Conservation (phyloP, 2,113 vertebrate species). For the Poeciliopsis retropinna region DNA sequence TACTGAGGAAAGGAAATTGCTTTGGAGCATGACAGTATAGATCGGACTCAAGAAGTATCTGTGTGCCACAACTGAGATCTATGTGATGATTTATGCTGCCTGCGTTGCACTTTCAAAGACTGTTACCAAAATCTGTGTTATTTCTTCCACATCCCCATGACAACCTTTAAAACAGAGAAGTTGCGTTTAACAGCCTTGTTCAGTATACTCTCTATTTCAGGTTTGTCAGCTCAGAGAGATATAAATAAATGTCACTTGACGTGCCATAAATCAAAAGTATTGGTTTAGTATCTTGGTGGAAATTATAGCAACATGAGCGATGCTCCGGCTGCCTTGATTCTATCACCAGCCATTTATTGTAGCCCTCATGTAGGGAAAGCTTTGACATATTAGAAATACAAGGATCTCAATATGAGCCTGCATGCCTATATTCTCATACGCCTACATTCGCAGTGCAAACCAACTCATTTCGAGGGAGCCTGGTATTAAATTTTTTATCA, state of each 20-base stretch:
- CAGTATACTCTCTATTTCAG: constrained; percentile 44
- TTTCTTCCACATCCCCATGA: constrained; percentile 29
- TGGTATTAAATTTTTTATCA: constrained; percentile 35
- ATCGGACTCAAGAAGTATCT: constrained; percentile 9
- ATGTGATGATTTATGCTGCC: constrained; percentile 33
- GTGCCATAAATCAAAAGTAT: constrained; percentile 71
- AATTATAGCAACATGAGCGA: constrained; percentile 66
- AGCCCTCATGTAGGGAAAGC: constrained; percentile 28
- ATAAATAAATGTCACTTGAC: constrained; percentile 65
- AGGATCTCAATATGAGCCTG: background rate
- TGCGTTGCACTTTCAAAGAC: constrained; percentile 15
- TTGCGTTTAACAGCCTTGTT: constrained; percentile 33
- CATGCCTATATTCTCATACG: background rate
- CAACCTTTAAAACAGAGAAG: constrained; percentile 42
- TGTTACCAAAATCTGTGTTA: constrained; percentile 21
- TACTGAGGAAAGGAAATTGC: constrained; percentile 5
- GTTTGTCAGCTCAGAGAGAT: constrained; percentile 40
- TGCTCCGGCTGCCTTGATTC: constrained; percentile 44
- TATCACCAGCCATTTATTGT: constrained; percentile 46
- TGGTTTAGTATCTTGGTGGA: constrained; percentile 69
- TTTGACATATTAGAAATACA: constrained; percentile 37
- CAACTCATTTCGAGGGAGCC: constrained; percentile 13
- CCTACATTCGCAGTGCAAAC: background rate
- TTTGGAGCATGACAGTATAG: background rate
- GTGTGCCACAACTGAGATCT: constrained; percentile 19